A percentile compares a stretch with the other conserved stretches of the same genome.
Conservation (phyloP, 2,797 vertebrate genomes). For the Premnoplex brunnescens region DNA sequence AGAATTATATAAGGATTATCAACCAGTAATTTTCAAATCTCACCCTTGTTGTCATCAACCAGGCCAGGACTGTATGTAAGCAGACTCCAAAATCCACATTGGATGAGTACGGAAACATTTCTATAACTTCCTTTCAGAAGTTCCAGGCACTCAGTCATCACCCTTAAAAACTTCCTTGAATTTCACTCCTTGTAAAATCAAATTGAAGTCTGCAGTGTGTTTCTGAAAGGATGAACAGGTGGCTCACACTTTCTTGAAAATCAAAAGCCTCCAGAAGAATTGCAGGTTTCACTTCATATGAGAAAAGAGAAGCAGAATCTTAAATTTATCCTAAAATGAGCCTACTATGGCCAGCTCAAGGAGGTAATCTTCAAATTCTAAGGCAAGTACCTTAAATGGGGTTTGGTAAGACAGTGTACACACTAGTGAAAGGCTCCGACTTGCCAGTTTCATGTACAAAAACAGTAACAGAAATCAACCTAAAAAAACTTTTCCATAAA, state of each 20-base stretch:
- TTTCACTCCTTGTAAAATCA: neutral
- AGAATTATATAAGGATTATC: neutral
- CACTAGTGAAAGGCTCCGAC: neutral
- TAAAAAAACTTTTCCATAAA: neutral
- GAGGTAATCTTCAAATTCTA: neutral
- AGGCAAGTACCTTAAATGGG: neutral
- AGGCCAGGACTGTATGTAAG: neutral
- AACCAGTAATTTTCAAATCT: neutral
- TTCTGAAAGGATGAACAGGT: neutral
- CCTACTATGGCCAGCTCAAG: neutral
- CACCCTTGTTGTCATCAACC: neutral
- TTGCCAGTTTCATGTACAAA: neutral
- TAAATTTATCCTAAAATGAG: neutral
- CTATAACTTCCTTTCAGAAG: neutral
- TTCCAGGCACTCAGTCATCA: neutral
- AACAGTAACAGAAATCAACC: neutral
- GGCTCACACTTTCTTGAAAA: neutral
- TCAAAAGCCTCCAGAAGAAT: neutral
- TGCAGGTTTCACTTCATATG: neutral
- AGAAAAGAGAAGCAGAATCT: neutral
- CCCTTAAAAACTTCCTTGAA: neutral
- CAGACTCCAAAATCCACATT: neutral
- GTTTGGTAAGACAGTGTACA: neutral
- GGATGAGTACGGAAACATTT: neutral
- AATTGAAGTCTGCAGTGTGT: neutral